Base-by-base conservation (phyloP, 2,113 vertebrate genomes). In the Zeus faber region DNA sequence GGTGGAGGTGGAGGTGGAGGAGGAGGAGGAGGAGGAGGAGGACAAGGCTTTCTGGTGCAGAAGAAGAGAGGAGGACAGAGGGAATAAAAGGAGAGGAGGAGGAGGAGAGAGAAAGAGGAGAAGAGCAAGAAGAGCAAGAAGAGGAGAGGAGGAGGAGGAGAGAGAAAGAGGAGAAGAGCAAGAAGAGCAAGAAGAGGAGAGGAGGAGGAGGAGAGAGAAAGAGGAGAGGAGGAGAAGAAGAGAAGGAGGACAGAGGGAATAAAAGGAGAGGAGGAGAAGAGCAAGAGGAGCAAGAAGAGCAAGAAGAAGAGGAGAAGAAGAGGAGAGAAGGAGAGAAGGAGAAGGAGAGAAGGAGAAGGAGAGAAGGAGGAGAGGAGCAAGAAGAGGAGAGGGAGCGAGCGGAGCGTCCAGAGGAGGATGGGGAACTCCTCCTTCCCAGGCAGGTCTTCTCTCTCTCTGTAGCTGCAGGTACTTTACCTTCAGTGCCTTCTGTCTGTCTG, bases 391-490 rank as follows among this genome's bases (percentile, higher is more conserved):
- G 5, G 43, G 39, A 52, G 58, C 68, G 65, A 66, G 58, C 64
- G 70, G 76, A 63, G 72, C 65, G 57, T 60, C 80, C 4, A 79
- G 80, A 20, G 73, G 77, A 87, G 79, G 72, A 86, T 85, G 86
- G 86, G 84, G 79, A 88, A 85, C 75, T 82, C 86, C 68, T 83
- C 84, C 71, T 88, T 84, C 76, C 82, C 81, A 86, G 86, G 86
- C 84, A 88, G 74, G 86, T 88, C 76, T 60, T 67, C 67, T 73
- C 81, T 81, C 62, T 81, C 77, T 70, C 83, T 69, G 80, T 83
- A 83, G 79, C 78, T 74, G 86, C 84, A 87, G 88, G 85, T 89
- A 89, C 77, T 85, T 81, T 77, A 76, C 83, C 80, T 81, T 79
- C 67, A 75, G 69, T 80, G 77, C 60, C 59, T 72, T 69, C 77